Evolutionary conservation across 1,140 invertebrate genomes (phyloP).

Genomic region (Rhopalosiphum padi): DNA sequence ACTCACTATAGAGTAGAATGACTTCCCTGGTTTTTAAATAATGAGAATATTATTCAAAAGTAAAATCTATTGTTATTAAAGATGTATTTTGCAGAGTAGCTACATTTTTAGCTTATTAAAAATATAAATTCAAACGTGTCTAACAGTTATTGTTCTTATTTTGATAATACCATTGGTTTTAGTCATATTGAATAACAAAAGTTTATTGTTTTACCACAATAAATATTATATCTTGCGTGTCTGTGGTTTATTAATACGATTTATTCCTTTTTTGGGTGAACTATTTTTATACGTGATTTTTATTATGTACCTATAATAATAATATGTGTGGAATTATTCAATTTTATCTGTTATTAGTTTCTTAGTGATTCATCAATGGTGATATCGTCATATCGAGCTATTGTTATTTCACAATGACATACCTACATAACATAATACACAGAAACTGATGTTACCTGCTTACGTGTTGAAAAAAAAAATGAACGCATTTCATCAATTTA

Average conservation of each 20-base stretch:
- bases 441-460: background rate
- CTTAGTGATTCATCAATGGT: background rate
- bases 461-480: background rate
- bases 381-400: background rate
- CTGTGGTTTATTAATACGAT: background rate
- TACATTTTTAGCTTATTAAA: too few species aligned
- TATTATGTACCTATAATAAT: background rate
- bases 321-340: background rate
- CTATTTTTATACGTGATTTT: background rate
- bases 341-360: background rate
- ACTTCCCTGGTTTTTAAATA: background rate
- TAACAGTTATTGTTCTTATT: too few species aligned
- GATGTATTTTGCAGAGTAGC: too few species aligned
- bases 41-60: background rate
- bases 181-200: too few species aligned
- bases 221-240: background rate
- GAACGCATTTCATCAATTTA: background rate
- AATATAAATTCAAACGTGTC: too few species aligned
- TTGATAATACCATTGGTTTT: too few species aligned
- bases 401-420: background rate
- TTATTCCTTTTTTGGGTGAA: background rate
- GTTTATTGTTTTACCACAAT: background rate
- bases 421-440: background rate
- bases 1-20: background rate
- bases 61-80: background rate